A percentile compares a stretch with the other conserved stretches of the same genome.
These are phyloP conservation scores for Drosophila formosana DNA, from an alignment of 2,888 invertebrate species.

Conservation along the genomic window DNA sequence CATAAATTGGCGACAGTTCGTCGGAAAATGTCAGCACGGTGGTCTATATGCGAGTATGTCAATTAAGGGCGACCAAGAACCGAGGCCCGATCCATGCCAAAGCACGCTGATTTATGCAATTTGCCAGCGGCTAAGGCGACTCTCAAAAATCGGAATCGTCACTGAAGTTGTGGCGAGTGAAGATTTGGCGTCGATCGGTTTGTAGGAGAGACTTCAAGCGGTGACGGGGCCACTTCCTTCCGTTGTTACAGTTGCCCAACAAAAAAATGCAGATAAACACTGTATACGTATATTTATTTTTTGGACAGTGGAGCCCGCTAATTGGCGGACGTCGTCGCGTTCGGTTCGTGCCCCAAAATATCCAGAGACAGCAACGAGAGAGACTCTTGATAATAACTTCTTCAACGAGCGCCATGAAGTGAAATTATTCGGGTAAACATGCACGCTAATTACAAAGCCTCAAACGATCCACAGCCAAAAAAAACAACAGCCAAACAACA, in stretches of 20 bases:
- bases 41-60: slow-evolving; percentile 74
- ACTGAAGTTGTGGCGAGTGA: not conserved
- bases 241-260: slow-evolving; percentile 72
- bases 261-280: slow-evolving; percentile 13
- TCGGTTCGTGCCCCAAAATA: slow-evolving; percentile 61
- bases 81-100: slow-evolving; percentile 6
- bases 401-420: slow-evolving; percentile 80
- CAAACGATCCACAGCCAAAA: slow-evolving; percentile 58
- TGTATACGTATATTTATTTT: slow-evolving; percentile 21
- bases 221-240: slow-evolving; percentile 66
- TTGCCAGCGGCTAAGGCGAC: slow-evolving; percentile 54
- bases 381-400: slow-evolving; percentile 72
- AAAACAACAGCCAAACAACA: slow-evolving; percentile 7
- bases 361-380: slow-evolving; percentile 23
- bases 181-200: slow-evolving; percentile 14
- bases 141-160: slow-evolving; percentile 12
- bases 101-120: slow-evolving; percentile 75
- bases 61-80: slow-evolving; percentile 58
- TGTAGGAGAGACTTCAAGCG: slow-evolving; percentile 19
- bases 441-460: slow-evolving; percentile 79
- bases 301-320: slow-evolving; percentile 70
- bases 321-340: slow-evolving; percentile 79
- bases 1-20: slow-evolving; percentile 77
- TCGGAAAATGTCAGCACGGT: slow-evolving; percentile 66
- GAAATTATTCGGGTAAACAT: slow-evolving; percentile 81